These are phyloP conservation scores for Gopherus evgoodei DNA, from an alignment of 2,113 vertebrate species.

Conservation along the genomic window DNA sequence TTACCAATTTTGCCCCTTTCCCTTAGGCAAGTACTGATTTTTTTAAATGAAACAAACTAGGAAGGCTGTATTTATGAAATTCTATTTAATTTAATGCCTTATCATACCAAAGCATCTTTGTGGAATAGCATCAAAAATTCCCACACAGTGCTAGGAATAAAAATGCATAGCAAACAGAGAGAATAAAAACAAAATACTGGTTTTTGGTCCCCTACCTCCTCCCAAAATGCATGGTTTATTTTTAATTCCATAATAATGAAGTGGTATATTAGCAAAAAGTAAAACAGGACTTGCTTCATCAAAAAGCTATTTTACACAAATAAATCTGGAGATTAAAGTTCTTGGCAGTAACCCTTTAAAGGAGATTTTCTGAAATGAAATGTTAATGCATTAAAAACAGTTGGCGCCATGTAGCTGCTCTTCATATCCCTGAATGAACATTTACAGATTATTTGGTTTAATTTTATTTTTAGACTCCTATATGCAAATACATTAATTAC, in stretches of 20 bases:
- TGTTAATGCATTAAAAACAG: conserved; percentile 35
- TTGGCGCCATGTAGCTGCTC: background rate
- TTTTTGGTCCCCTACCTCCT: background rate
- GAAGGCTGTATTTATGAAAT: background rate
- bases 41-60: background rate
- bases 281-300: background rate
- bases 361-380: conserved; percentile 34
- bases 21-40: background rate
- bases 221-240: background rate
- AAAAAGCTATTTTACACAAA: background rate
- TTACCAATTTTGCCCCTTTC: background rate
- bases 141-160: background rate
- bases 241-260: background rate
- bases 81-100: background rate
- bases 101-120: background rate
- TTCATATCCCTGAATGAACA: background rate
- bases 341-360: background rate
- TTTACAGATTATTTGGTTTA: conserved; percentile 35
- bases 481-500: background rate
- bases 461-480: conserved; percentile 49
- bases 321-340: background rate
- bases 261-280: background rate
- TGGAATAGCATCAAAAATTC: background rate
- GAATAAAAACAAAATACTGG: background rate
- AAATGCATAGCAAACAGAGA: background rate